Conservation (phyloP, 2,888 invertebrate genomes). For the Caenorhabditis uteleia region DNA sequence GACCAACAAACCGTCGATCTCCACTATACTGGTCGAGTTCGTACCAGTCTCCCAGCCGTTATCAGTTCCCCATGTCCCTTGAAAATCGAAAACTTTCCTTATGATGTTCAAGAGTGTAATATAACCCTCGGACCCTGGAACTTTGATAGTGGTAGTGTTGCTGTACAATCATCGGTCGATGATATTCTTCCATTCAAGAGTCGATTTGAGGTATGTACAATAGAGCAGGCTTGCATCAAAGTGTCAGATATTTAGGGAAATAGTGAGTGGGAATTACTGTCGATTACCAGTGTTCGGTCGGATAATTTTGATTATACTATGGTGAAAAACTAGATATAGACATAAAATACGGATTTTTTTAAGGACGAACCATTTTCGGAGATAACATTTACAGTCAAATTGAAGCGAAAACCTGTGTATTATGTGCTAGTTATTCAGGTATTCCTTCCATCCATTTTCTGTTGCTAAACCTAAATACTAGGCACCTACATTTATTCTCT, state of each 20-base stretch:
- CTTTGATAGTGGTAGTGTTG: constrained; percentile 30
- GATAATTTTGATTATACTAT: constrained; percentile 26
- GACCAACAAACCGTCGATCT: constrained; percentile 40
- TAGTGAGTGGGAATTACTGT: constrained; percentile 52
- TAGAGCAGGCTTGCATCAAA: not conserved
- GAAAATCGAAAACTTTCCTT: constrained; percentile 46
- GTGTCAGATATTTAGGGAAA: constrained; percentile 43
- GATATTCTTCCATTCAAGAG: constrained; percentile 12
- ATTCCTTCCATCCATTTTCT: too few relatives aligned
- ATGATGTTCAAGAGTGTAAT: constrained; percentile 46
- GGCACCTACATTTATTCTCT: constrained; percentile 53
- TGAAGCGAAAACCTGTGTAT: constrained; percentile 46
- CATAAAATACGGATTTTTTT: too few relatives aligned
- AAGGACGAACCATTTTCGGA: constrained; percentile 26
- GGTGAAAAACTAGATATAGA: constrained; percentile 1
- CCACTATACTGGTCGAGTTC: constrained; percentile 39
- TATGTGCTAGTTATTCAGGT: constrained; percentile 50
- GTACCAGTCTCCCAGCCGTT: constrained; percentile 39
- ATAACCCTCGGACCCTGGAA: constrained; percentile 48
- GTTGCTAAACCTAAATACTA: too few relatives aligned
- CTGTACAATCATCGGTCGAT: constrained; percentile 20
- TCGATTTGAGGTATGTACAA: constrained; percentile 31
- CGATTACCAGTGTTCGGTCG: constrained; percentile 18
- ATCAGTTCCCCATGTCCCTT: constrained; percentile 44
- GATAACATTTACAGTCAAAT: constrained; percentile 22